Conservation (phyloP, 2,797 vertebrate genomes). For the Brachymystax lenok region DNA sequence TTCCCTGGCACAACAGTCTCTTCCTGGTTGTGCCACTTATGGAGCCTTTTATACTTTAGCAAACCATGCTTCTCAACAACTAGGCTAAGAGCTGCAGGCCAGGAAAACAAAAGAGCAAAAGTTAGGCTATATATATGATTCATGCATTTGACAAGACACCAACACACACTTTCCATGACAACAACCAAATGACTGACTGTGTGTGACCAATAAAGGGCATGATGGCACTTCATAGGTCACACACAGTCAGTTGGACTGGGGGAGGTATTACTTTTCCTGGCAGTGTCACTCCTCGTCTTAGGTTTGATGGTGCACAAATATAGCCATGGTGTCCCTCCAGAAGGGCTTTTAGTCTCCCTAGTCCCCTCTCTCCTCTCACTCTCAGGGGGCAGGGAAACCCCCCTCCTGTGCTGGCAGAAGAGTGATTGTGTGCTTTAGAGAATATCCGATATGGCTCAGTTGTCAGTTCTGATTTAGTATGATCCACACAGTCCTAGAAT, state of each 20-base stretch:
- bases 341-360: slow-evolving; percentile 12
- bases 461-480: slow-evolving; percentile 1
- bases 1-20: no score
- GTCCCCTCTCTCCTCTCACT: slow-evolving; percentile 7
- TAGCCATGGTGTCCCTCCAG: slow-evolving; percentile 28
- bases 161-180: slow-evolving; percentile 56
- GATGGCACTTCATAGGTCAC: not conserved
- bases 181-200: slow-evolving; percentile 4
- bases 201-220: not conserved
- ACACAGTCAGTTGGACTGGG: slow-evolving; percentile 10
- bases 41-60: no score
- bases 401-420: not conserved
- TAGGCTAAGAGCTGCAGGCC: slow-evolving; percentile 8
- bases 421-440: not conserved
- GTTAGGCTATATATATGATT: slow-evolving; percentile 36
- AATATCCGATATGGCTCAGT: not conserved
- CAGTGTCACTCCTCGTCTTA: slow-evolving; percentile 12
- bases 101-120: slow-evolving; percentile 37
- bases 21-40: not conserved
- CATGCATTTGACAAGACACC: slow-evolving; percentile 33
- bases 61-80: not conserved
- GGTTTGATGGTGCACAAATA: slow-evolving; percentile 39
- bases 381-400: slow-evolving; percentile 12
- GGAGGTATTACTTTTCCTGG: slow-evolving; percentile 41
- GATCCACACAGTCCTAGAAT: not conserved